phyloP scores from a whole-genome alignment of 1,140 invertebrate genomes.

The Trichogramma pretiosum region DNA sequence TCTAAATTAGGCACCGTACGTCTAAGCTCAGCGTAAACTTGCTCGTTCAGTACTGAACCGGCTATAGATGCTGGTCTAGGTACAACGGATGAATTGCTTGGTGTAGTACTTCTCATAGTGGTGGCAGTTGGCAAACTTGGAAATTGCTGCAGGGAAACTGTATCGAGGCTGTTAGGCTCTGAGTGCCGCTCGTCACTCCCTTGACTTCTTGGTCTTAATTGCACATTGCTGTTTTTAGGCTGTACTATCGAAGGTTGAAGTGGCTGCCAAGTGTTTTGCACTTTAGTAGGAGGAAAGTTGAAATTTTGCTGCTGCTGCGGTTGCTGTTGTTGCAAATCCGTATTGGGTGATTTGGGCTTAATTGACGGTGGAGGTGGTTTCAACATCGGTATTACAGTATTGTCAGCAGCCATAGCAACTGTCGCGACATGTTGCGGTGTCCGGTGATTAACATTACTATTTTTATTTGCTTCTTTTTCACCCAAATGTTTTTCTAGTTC shows the following conservation, averaged over 20 bases:
- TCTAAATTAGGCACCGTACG: slow-evolving; percentile 41
- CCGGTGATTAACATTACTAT: slow-evolving; percentile 34
- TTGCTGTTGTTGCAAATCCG: no score
- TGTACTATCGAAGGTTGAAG: slow-evolving; percentile 34
- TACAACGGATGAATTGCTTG: slow-evolving; percentile 21
- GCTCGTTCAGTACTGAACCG: slow-evolving; percentile 29
- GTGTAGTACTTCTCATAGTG: slow-evolving; percentile 9
- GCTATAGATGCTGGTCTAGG: slow-evolving; percentile 20
- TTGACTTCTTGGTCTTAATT: slow-evolving; percentile 17
- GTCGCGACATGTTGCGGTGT: slow-evolving; percentile 11
- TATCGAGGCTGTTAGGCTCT: slow-evolving; percentile 20
- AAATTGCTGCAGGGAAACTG: slow-evolving; percentile 12
- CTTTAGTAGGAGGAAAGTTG: slow-evolving; percentile 25
- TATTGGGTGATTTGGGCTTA: slow-evolving; percentile 34
- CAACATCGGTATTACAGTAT: slow-evolving; percentile 36
- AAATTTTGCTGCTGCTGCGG: slow-evolving; percentile 14
- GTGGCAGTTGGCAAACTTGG: slow-evolving; percentile 9
- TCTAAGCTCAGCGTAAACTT: slow-evolving; percentile 40
- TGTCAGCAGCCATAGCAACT: slow-evolving; percentile 29
- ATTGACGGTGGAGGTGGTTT: slow-evolving; percentile 39
- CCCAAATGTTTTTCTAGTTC: slow-evolving; percentile 56
- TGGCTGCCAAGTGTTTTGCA: slow-evolving; percentile 36
- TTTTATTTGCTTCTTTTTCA: slow-evolving; percentile 45
- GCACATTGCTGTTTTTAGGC: slow-evolving; percentile 29
- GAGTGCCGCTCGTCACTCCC: slow-evolving; percentile 26